Evolutionary conservation across 2,888 invertebrate genomes (phyloP).

Genomic region (Eupithecia centaureata): DNA sequence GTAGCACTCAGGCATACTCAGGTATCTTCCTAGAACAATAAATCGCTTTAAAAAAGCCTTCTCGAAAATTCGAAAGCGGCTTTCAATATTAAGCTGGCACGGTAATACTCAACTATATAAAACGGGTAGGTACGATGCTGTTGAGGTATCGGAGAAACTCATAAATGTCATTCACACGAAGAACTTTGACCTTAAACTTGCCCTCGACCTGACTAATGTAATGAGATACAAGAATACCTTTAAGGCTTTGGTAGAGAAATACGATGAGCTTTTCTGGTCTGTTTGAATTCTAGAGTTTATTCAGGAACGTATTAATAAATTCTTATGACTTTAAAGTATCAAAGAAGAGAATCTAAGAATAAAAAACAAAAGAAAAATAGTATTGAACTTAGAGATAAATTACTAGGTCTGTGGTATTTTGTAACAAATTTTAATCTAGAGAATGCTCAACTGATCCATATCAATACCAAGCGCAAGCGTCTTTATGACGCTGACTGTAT

Average conservation of each 20-base stretch:
- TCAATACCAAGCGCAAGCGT: no score
- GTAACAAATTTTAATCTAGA: no score
- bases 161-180: conserved; percentile 44
- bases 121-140: background rate
- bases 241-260: background rate
- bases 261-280: background rate
- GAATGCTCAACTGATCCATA: no score
- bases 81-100: background rate
- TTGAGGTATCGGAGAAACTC: conserved; percentile 12
- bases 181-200: conserved; percentile 42
- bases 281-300: background rate
- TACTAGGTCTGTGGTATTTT: no score
- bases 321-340: background rate
- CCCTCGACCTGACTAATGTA: background rate
- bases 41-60: background rate
- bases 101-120: conserved; percentile 22
- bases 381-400: no score
- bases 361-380: no score
- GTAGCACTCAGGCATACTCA: background rate
- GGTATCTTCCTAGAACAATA: background rate
- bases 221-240: conserved; percentile 9
- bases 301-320: background rate
- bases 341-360: no score
- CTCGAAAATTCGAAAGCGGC: background rate
- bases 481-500: no score